Evolutionary conservation across 2,797 vertebrate genomes (phyloP), one percentile per base, ranked within the genome.

Genomic region (Hypotaenidia philippensis): DNA sequence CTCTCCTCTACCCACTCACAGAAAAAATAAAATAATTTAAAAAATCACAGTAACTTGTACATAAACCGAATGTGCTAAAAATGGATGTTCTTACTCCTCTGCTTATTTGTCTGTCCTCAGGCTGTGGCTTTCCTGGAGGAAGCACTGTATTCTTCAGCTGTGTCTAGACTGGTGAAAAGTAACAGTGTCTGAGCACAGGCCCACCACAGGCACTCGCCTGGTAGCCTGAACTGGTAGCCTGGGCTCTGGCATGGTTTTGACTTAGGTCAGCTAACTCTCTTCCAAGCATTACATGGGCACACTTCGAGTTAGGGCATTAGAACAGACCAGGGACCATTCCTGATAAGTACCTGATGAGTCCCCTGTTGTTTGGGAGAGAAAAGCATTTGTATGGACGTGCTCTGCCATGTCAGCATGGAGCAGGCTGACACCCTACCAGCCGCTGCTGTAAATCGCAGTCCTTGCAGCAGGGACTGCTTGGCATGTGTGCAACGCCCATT

Each of bases 71-170:
- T 9, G 25, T 65, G 50, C 61, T 77, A 50, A 68, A 86, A 71
- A 26, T 20, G 29, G 55, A 69, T 1, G 0, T 29, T 83, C 59
- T 79, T 57, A 74, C 16, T 87, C 45, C 78, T 64, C 40, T 70
- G 69, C 38, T 60, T 68, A 20, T 65, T 78, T 89, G 82, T 31
- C 45, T 90, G 47, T 68, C 45, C 49, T 64, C 56, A 32, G 45
- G 26, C 60, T 87, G 86, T 83, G 86, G 59, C 70, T 95, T 94
- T 95, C 71, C 75, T 71, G 78, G 10, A 85, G 26, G 26, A 89
- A 14, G 44, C 74, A 55, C 70, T 74, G 41, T 86, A 38, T 55
- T 90, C 59, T 88, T 72, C 76, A 70, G 53, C 82, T 83, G 8
- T 57, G 72, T 91, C 82, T 93, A 85, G 84, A 70, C 68, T 60